phyloP scores from a whole-genome alignment of 1,140 invertebrate species.

The Polypedilum vanderplanki region DNA sequence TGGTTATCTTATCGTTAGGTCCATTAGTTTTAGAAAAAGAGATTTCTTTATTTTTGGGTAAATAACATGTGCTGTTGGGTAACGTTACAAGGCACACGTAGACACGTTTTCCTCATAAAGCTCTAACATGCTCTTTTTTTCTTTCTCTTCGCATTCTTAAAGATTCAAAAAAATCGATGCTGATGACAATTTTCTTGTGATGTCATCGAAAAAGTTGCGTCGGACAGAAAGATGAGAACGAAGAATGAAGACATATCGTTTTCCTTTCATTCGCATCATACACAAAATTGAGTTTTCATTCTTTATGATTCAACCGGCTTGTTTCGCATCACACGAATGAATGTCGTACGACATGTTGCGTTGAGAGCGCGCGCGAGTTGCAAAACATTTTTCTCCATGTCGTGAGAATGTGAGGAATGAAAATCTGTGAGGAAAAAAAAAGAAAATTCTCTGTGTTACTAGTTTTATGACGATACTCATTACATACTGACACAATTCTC shows the following conservation, averaged over 20 bases:
- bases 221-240: not conserved
- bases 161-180: not conserved
- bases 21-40: not conserved
- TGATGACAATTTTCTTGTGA: slow-evolving; percentile 4
- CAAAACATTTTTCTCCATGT: not conserved
- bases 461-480: slow-evolving; percentile 18
- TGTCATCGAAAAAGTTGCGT: not conserved
- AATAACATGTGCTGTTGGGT: not conserved
- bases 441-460: slow-evolving; percentile 9
- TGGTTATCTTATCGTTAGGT: not conserved
- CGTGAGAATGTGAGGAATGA: not conserved
- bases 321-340: not conserved
- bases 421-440: not conserved
- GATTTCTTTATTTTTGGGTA: not conserved
- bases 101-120: slow-evolving; percentile 5
- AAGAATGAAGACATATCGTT: not conserved
- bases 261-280: not conserved
- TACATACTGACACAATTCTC: slow-evolving; percentile 4
- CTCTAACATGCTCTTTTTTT: not conserved
- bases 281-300: not conserved
- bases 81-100: not conserved
- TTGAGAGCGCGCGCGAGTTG: not conserved
- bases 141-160: not conserved
- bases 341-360: slow-evolving; percentile 6
- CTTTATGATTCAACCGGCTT: no score